Conservation (phyloP, 30 jellyfish, hydroid and myxozoan species). For the Aurelia sp. region DNA sequence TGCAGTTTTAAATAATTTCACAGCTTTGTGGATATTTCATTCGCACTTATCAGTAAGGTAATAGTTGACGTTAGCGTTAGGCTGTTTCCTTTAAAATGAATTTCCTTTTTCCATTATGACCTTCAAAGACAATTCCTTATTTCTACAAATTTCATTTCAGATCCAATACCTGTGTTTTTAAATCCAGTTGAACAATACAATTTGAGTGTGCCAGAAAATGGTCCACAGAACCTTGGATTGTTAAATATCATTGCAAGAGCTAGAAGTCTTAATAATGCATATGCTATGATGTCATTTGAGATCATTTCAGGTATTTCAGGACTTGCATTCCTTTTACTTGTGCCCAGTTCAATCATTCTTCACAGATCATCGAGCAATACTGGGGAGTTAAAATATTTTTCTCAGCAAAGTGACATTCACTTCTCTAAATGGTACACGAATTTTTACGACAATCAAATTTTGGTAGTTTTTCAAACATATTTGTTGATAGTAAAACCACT, state of each 20-base stretch:
- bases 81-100: not conserved
- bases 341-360: too few relatives aligned
- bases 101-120: not conserved
- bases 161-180: conserved; percentile 79
- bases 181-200: conserved; percentile 61
- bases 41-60: too few relatives aligned
- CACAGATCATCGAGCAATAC: too few relatives aligned
- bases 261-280: conserved; percentile 59
- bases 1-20: too few relatives aligned
- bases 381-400: too few relatives aligned
- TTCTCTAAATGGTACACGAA: too few relatives aligned
- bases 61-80: not conserved
- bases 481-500: too few relatives aligned
- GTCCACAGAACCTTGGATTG: conserved; percentile 40
- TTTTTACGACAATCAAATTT: too few relatives aligned
- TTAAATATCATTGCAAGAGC: conserved; percentile 73
- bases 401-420: too few relatives aligned
- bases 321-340: too few relatives aligned
- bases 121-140: not conserved
- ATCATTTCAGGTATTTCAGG: conserved; percentile 68
- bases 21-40: too few relatives aligned
- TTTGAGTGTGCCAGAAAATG: conserved; percentile 79
- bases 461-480: too few relatives aligned
- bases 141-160: conserved; percentile 29
- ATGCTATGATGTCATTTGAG: conserved; percentile 64